Conservation (phyloP, 2,797 vertebrate species). For the Streptopelia turtur region DNA sequence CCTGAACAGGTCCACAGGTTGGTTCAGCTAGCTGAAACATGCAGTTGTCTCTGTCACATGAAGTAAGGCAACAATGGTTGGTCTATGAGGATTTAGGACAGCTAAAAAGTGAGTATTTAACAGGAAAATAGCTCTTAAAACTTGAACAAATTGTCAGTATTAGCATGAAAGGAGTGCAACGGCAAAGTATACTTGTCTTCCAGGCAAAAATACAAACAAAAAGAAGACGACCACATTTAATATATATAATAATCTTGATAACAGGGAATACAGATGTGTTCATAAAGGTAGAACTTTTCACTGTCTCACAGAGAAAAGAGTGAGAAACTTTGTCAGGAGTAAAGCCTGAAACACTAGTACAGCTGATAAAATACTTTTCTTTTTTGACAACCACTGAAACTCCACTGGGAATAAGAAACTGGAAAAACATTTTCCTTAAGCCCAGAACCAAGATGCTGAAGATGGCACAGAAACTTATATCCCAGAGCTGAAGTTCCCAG, state of each 20-base stretch:
- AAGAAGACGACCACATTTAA: background rate
- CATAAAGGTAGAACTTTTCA: background rate
- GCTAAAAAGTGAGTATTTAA: background rate
- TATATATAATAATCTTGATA: background rate
- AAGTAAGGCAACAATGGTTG: background rate
- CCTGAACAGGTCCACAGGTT: background rate
- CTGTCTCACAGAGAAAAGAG: background rate
- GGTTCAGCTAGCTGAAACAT: background rate
- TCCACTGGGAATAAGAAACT: background rate
- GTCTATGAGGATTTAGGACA: background rate
- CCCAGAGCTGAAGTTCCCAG: background rate
- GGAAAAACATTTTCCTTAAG: conserved; percentile 12
- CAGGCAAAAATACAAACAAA: background rate
- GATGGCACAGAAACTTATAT: background rate
- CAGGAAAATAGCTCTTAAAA: background rate
- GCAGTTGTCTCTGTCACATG: background rate
- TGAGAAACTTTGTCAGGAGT: background rate
- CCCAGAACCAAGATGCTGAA: background rate
- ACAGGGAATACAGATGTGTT: background rate
- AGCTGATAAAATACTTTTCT: background rate
- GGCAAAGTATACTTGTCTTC: background rate
- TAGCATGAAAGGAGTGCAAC: background rate
- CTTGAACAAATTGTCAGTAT: background rate
- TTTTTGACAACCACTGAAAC: background rate
- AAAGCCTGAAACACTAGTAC: background rate